Percentiles rank a stretch among this genome's conserved stretches.
Conservation (phyloP, 2,888 invertebrate species). For the Coelopa pilipes region DNA sequence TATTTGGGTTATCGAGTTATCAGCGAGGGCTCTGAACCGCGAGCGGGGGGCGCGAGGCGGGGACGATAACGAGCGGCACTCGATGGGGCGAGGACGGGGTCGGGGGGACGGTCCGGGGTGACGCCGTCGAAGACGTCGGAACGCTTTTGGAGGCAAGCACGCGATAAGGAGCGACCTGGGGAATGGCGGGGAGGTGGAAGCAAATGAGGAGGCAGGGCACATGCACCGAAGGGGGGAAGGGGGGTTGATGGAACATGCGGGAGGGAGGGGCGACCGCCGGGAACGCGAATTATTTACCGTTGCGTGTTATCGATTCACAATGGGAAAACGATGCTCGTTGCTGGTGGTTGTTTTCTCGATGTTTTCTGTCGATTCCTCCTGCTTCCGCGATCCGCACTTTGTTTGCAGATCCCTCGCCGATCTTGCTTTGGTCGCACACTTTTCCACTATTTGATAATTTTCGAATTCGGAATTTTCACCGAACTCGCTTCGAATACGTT, state of each 20-base stretch:
- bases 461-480: no score
- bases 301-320: constrained; percentile 16
- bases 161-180: not conserved
- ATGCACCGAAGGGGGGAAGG: no score
- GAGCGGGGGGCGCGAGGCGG: not conserved
- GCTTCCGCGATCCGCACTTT: no score
- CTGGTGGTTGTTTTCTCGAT: not conserved
- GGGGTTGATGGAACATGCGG: no score
- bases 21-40: constrained; percentile 1
- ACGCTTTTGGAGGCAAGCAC: constrained; percentile 7
- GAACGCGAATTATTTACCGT: constrained; percentile 16
- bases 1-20: constrained; percentile 31
- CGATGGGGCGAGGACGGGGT: not conserved
- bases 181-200: not conserved
- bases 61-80: not conserved
- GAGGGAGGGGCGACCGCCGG: no score
- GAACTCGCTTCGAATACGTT: not conserved
- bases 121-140: not conserved
- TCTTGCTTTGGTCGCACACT: no score
- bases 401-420: no score
- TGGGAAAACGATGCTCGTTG: not conserved
- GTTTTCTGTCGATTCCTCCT: no score
- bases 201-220: no score
- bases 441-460: not conserved
- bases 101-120: not conserved